Evolutionary conservation across 2,113 vertebrate genomes (phyloP), one percentile per base, ranked within the genome.

Genomic region (Strix uralensis): DNA sequence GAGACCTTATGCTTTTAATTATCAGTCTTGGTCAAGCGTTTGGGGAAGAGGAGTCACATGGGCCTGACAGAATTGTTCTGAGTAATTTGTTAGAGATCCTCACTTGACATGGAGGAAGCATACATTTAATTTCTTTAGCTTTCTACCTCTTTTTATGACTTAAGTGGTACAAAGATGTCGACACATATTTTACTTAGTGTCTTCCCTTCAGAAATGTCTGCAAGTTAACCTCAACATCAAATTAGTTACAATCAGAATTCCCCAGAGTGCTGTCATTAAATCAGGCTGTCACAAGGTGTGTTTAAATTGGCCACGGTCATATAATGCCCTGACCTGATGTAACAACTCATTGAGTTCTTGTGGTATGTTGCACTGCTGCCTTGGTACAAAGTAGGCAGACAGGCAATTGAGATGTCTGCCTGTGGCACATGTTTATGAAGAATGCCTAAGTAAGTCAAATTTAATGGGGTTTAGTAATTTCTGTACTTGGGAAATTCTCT

Each of bases 301-400:
- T 79, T 83, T 86, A 78, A 95, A 62, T 83, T 77, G 20, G 11
- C 73, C 7, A 2, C 1, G 2, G 74, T 94, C 42, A 29, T 72
- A 7, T 3, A 49, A n/a, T 75, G 74, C n/a, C 57, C 71, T 75
- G 85, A 65, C 59, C 51, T 66, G 21, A 36, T 71, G 13, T 0
- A 81, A 16, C 8, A 42, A 3, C 34, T 38, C 15, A 20, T 32
- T 0, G 7, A 42, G 32, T 81, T 54, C 29, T 71, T 1, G 0
- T 58, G 34, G 10, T 38, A 3, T 26, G 34, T 86, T 47, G 46
- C 1, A 0, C 36, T 63, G 13, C 36, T 80, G n/a, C 77, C 49
- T 57, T 92, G 67, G 38, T 49, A 83, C 30, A 65, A 52, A 38
- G 40, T 15, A 40, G 61, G 32, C 51, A 84, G 55, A 8, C 25